Evolutionary conservation across 2,888 invertebrate species (phyloP).

Genomic region (Euzophera pinguis): DNA sequence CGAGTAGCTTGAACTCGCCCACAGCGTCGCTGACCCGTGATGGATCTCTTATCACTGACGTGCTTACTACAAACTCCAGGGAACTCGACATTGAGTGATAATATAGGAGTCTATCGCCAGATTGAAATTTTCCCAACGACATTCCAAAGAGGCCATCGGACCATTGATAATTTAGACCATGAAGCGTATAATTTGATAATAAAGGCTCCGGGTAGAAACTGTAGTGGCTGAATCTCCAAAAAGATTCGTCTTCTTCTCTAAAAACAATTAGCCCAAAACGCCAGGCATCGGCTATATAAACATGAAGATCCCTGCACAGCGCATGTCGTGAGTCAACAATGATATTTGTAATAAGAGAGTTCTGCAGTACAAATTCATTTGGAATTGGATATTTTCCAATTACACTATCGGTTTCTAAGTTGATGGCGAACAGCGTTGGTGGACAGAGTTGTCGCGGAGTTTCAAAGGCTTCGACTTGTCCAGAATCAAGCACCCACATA

Average conservation of each 20-base stretch:
- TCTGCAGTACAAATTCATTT: conserved; percentile 82
- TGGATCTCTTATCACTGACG: conserved; percentile 85
- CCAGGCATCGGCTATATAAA: conserved; percentile 86
- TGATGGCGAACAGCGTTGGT: conserved; percentile 86
- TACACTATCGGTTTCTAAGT: conserved; percentile 82
- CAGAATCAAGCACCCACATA: conserved; percentile 90
- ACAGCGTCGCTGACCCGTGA: conserved; percentile 54
- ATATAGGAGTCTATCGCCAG: conserved; percentile 83
- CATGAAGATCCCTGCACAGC: conserved; percentile 81
- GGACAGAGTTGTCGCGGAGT: conserved; percentile 84
- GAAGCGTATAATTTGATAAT: conserved; percentile 86
- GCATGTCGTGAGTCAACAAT: conserved; percentile 82
- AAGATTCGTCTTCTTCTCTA: conserved; percentile 77
- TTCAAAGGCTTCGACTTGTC: conserved; percentile 85
- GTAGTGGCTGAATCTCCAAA: conserved; percentile 85
- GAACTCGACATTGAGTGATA: conserved; percentile 92
- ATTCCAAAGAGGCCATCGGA: conserved; percentile 89
- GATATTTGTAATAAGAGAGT: conserved; percentile 84
- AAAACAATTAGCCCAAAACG: conserved; percentile 82
- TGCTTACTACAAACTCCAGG: conserved; percentile 86
- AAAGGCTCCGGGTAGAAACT: conserved; percentile 86
- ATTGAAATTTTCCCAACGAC: conserved; percentile 81
- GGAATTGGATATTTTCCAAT: conserved; percentile 84
- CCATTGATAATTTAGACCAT: conserved; percentile 89
- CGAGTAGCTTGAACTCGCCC: conserved; percentile 62